Evolutionary conservation across 2,797 vertebrate genomes (phyloP), one percentile per base, ranked within the genome.

Genomic region (Lacerta viridis): DNA sequence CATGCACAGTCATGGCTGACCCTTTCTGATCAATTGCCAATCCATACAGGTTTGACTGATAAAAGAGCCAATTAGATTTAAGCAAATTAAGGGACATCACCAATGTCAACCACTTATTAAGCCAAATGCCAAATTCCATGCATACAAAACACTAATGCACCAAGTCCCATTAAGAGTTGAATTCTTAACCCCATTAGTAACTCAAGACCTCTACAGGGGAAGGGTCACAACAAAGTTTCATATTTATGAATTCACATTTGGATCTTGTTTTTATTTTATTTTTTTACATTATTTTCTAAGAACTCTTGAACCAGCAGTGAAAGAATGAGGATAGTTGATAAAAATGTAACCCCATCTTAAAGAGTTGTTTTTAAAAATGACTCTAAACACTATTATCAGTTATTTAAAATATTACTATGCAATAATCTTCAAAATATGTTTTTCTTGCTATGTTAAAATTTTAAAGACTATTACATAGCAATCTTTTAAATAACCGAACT

Each of bases 1-100:
- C 97, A 98, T 98, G 97, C 97, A 97, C 94, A 98, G 97, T 98
- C 97, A 98, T 97, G 97, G 96, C 97, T 96, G 96, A 97, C 96
- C 97, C 96, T 96, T 95, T 95, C 96, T 97, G 97, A 98, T 98
- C 97, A 98, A 97, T 98, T 96, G 97, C 97, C 96, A 97, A 98
- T 98, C 97, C 95, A 98, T 97, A 98, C 93, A 95, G 95, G 97
- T 97, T 97, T 97, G 97, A 97, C 97, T 97, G 97, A 98, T 98
- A 97, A 98, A 98, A 97, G 96, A 98, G 96, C 97, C 97, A 97
- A 97, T 97, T 97, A 97, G 97, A 97, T 97, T 97, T 97, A 97
- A 97, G 97, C 96, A 97, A 97, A 97, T 97, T 98, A 97, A 97
- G 97, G 97, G 97, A 97, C 97, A 97, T 96, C 97, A 97, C 96